These are phyloP conservation scores for Mesoclemmys tuberculata DNA, from an alignment of 2,113 vertebrate genomes.

Conservation along the genomic window DNA sequence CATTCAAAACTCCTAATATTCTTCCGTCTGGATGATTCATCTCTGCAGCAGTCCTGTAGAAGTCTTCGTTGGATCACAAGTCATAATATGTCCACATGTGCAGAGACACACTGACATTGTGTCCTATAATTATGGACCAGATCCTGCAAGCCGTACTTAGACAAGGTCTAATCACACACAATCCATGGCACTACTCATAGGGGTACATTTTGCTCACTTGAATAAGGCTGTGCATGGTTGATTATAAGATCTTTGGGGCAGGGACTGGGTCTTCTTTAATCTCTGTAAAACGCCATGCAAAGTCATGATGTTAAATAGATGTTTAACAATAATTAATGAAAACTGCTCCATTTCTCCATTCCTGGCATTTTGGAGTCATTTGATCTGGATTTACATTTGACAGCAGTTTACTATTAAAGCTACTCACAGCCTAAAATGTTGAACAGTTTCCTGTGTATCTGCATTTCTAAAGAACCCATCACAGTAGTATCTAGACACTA, in stretches of 20 bases:
- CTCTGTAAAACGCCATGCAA: not conserved
- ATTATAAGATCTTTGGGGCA: not conserved
- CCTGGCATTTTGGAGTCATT: not conserved
- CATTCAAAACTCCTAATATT: not conserved
- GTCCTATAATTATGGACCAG: not conserved
- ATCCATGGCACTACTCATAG: not conserved
- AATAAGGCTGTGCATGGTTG: not conserved
- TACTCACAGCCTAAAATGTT: not conserved
- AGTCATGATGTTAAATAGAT: not conserved
- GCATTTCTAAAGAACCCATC: not conserved
- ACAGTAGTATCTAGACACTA: not conserved
- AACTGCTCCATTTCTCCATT: not conserved
- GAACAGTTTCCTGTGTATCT: not conserved
- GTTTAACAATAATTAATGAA: not conserved
- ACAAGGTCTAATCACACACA: not conserved
- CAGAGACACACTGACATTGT: not conserved
- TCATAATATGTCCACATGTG: not conserved
- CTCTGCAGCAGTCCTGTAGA: not conserved
- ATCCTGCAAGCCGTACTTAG: not conserved
- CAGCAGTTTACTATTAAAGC: not conserved
- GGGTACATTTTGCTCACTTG: not conserved
- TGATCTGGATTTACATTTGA: not conserved
- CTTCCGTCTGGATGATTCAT: not conserved
- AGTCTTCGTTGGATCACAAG: accelerated
- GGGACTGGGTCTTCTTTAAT: not conserved